Base-by-base conservation (phyloP, 35 echinoderm and acorn worm species). In the Strongylocentrotus purpuratus region DNA sequence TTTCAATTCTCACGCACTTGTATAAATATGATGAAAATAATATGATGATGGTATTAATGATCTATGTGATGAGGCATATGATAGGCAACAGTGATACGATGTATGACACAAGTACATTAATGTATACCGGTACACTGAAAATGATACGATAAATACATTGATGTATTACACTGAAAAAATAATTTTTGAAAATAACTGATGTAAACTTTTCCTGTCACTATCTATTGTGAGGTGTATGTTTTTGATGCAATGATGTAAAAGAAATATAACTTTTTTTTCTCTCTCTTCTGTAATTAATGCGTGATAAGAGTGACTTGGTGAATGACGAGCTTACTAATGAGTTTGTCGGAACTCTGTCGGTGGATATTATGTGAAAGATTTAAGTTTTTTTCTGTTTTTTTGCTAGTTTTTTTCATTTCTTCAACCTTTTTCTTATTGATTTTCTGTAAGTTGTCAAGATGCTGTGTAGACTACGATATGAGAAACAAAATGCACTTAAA, bases 401-500 rank as follows among this genome's bases (percentile, higher is more conserved):
- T 89, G 15, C 18, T 45, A 18, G 4, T 33, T 89, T 33, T 88
- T 33, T 89, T 46, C 25, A 11, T 89, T 46, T 35, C 33, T 46
- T 41, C 33, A 33, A 45, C 12, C 32, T 89, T 46, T 89, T 89
- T 89, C 32, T 89, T 89, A 89, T 13, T 47, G 45, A 58, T 89
- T 41, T 41, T 93, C 17, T 93, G 48, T 93, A 58, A 47, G 46
- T 55, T 93, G 48, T 93, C n/a, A 93, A 48, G 91, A 93, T 93
- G 91, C 91, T 52, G 91, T 93, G 91, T 93, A 93, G 91, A 22
- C 91, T 22, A 47, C n/a, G 48, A 93, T 93, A 58, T 48, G 31
- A 47, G 46, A 93, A 32, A 93, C 45, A 93, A 93, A 18, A 93
- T 93, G 91, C 91, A 93, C 91, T 93, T 93, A 20, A n/a, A 50